Base-by-base conservation (phyloP, 2,113 vertebrate genomes). In the Sigmodon hispidus region DNA sequence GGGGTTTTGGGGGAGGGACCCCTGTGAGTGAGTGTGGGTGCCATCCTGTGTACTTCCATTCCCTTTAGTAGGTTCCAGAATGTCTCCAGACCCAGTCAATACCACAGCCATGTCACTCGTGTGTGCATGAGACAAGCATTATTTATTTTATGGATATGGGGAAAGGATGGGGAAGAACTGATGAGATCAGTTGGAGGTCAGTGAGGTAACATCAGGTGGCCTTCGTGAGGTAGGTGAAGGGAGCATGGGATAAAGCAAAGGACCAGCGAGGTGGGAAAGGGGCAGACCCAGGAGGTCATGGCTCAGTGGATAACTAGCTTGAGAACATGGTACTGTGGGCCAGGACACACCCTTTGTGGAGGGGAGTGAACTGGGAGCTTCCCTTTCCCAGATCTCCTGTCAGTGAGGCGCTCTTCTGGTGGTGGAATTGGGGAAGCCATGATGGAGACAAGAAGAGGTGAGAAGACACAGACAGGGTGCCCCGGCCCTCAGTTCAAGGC, bases 101-200 rank as follows among this genome's bases (percentile, higher is more conserved):
- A 63, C 91, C 21, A 8, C 29, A 17, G 19, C 2, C 11, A 24
- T 55, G 5, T n/a, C 12, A 13, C 9, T 1, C 0, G 0, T 6
- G 1, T 15, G 21, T 31, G 36, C 21, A n/a, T n/a, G n/a, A 15
- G 29, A 36, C 8, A 45, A 77, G 43, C 52, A 52, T 43, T 83
- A 61, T 45, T 61, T 92, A 88, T 86, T 57, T 21, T 11, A 91
- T 84, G 36, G 75, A 17, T 16, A n/a, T 3, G 1, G n/a, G 59
- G 26, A 7, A 29, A 83, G 80, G 16, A 9, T 19, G 57, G 61
- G 84, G 59, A 7, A 65, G 55, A 45, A 19, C 80, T 63, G 52
- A 43, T 12, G 29, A 50, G n/a, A 6, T 43, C 29, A 70, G 29
- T 1, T 67, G 29, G 88, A 57, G 29, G 70, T 26, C 57, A n/a